Evolutionary conservation across 2,113 vertebrate species (phyloP).

Genomic region (Edolisoma coerulescens): DNA sequence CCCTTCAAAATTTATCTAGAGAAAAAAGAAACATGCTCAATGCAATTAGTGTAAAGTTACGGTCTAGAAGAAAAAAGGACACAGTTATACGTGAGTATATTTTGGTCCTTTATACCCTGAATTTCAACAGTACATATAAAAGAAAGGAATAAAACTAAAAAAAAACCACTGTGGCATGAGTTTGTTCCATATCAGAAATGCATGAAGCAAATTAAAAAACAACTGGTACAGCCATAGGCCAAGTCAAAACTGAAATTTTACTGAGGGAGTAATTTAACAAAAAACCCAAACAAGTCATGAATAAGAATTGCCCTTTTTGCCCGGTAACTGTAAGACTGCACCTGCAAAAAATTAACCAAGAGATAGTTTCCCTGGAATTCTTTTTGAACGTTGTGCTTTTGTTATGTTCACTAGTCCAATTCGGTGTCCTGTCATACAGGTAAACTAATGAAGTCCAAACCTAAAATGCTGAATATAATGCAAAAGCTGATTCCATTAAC

Average conservation of each 20-base stretch:
- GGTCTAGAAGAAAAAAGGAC: background rate
- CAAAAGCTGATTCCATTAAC: background rate
- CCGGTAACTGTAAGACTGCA: background rate
- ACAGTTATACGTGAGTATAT: background rate
- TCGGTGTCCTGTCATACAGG: background rate
- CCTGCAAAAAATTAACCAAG: background rate
- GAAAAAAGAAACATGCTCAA: constrained; percentile 58
- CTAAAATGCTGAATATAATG: background rate
- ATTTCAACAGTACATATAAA: background rate
- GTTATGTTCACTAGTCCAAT: background rate
- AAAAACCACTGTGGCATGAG: background rate
- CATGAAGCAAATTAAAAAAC: background rate
- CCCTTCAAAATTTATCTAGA: constrained; percentile 87
- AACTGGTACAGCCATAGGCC: background rate
- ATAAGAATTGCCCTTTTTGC: background rate
- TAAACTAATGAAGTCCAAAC: background rate
- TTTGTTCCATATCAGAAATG: background rate
- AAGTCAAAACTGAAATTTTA: background rate
- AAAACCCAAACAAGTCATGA: background rate
- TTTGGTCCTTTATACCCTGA: background rate
- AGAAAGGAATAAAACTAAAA: background rate
- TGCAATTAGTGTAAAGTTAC: background rate
- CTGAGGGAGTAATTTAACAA: background rate
- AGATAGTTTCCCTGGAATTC: background rate
- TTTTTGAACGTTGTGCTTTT: background rate